Percentiles rank a stretch among this genome's conserved stretches.
These are phyloP conservation scores for Stigmatopora nigra DNA, from an alignment of 2,113 vertebrate genomes.

Conservation along the genomic window DNA sequence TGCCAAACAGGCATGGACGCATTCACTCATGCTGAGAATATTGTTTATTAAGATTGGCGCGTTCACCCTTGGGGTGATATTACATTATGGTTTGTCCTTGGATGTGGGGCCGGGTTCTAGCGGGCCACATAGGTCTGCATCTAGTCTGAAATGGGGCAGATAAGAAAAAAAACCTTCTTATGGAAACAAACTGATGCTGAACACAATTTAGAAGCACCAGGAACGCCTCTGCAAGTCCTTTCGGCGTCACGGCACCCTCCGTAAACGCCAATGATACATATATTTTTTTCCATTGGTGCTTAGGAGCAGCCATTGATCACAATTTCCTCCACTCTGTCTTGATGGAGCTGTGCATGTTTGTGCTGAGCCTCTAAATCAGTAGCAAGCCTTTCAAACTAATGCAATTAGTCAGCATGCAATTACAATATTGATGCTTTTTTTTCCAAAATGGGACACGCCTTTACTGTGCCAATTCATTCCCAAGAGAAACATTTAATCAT, in stretches of 20 bases:
- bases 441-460: constrained; percentile 2
- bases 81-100: not conserved
- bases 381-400: constrained; percentile 35
- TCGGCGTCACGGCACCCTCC: not conserved
- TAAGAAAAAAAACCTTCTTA: no score
- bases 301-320: constrained; percentile 30
- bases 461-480: not conserved
- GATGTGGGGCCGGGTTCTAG: not conserved
- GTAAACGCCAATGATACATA: not conserved
- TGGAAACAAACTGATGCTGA: no score
- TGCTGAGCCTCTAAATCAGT: constrained; percentile 35
- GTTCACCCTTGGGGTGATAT: not conserved
- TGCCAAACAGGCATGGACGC: not conserved
- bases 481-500: no score
- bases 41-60: not conserved
- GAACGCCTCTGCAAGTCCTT: not conserved
- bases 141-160: no score
- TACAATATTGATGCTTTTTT: constrained; percentile 27
- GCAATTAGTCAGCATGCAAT: constrained; percentile 23
- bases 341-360: constrained; percentile 35
- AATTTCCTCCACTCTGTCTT: constrained; percentile 43
- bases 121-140: no score
- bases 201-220: no score
- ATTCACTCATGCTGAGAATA: not conserved
- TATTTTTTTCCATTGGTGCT: constrained; percentile 17